Percentiles rank a stretch among this genome's conserved stretches.
These are phyloP conservation scores for Prunella strophiata DNA, from an alignment of 2,797 vertebrate species.

Conservation along the genomic window DNA sequence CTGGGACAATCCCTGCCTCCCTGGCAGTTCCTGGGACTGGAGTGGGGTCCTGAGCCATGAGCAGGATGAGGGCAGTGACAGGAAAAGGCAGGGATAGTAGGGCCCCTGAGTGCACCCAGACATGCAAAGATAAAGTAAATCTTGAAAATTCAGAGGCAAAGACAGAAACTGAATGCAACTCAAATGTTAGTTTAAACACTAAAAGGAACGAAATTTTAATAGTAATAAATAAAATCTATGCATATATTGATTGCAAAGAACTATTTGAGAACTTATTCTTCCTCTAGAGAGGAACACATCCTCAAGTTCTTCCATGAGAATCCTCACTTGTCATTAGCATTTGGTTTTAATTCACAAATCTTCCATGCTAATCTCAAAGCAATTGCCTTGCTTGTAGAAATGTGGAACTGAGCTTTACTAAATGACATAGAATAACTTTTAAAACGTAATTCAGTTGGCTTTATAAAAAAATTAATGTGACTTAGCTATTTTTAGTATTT, in stretches of 20 bases:
- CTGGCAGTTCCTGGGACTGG: fast-evolving
- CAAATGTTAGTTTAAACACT: background rate
- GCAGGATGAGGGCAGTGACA: fast-evolving
- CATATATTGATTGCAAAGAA: background rate
- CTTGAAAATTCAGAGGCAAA: background rate
- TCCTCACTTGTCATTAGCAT: background rate
- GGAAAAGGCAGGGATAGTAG: background rate
- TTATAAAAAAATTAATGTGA: background rate
- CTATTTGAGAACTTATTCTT: background rate
- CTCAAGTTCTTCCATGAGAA: background rate
- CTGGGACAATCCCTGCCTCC: background rate
- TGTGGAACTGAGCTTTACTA: background rate
- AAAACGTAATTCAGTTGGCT: background rate
- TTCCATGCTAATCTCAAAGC: background rate
- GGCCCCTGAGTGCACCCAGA: background rate
- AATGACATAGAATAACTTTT: background rate
- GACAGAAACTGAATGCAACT: background rate
- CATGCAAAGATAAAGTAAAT: background rate
- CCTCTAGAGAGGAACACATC: background rate
- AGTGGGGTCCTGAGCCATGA: background rate
- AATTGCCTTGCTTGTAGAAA: background rate
- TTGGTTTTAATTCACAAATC: background rate
- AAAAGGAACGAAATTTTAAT: background rate
- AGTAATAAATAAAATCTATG: background rate
- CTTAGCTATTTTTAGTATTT: background rate